Conservation (phyloP, 2,797 vertebrate species). For the Numenius phaeopus region DNA sequence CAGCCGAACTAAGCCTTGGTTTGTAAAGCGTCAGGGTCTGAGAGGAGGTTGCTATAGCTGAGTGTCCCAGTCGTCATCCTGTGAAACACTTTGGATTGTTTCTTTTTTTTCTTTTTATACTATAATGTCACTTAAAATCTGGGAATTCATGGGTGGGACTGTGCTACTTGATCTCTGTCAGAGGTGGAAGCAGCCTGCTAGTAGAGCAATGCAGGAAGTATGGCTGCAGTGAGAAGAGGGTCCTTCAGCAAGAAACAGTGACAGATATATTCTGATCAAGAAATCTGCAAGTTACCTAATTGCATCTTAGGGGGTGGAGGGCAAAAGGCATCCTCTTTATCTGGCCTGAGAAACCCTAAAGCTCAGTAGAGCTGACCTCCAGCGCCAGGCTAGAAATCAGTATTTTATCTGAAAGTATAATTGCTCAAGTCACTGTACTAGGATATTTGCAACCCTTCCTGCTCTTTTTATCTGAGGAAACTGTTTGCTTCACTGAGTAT, state of each 20-base stretch:
- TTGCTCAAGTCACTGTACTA: background rate
- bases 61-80: background rate
- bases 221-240: background rate
- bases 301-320: background rate
- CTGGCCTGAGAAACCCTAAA: background rate
- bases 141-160: background rate
- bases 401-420: background rate
- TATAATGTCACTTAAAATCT: background rate
- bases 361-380: background rate
- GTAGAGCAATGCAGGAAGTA: background rate
- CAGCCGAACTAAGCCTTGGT: background rate
- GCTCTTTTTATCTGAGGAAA: background rate
- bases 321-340: background rate
- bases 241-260: background rate
- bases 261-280: background rate
- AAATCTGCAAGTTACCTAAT: background rate
- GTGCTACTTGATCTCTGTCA: background rate
- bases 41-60: background rate
- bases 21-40: rapidly evolving
- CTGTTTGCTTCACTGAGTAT: background rate
- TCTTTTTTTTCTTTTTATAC: background rate
- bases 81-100: background rate
- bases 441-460: background rate
- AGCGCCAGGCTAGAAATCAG: background rate
- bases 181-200: background rate